phyloP scores from a whole-genome alignment of 30 jellyfish, hydroid and myxozoan species.

The Aurelia coerulea region DNA sequence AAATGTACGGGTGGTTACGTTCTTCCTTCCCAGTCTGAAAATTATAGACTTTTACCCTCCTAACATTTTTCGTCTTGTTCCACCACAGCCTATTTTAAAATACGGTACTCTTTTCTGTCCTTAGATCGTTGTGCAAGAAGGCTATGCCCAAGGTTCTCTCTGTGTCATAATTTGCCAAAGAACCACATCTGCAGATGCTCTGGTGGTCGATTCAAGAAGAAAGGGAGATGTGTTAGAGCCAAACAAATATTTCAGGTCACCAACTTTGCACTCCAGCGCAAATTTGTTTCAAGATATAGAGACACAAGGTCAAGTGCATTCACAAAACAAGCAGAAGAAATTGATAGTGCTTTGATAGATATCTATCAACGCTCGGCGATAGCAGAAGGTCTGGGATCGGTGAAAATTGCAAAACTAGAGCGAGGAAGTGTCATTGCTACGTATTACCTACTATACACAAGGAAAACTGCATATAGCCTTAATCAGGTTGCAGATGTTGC shows the following conservation, averaged over 20 bases:
- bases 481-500: constrained; percentile 9
- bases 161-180: constrained; percentile 7
- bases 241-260: constrained; percentile 15
- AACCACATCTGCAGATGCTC: constrained; percentile 8
- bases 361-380: not conserved
- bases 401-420: not conserved
- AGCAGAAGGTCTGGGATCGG: constrained; percentile 12
- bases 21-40: too few relatives aligned
- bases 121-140: constrained; percentile 1
- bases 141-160: constrained; percentile 16
- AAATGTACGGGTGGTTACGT: too few relatives aligned
- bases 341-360: not conserved
- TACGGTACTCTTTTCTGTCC: not conserved
- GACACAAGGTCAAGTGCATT: constrained; percentile 18
- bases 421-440: constrained; percentile 42
- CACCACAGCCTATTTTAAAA: not conserved
- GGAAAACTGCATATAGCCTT: not conserved
- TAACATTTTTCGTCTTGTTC: too few relatives aligned
- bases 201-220: not conserved
- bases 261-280: constrained; percentile 5
- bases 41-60: not conserved
- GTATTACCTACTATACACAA: constrained; percentile 6
- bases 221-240: not conserved
- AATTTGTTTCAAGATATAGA: constrained; percentile 8
- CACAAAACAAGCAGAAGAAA: not conserved